Evolutionary conservation across 1,140 invertebrate genomes (phyloP).

Genomic region (Globodera ellingtonae): DNA sequence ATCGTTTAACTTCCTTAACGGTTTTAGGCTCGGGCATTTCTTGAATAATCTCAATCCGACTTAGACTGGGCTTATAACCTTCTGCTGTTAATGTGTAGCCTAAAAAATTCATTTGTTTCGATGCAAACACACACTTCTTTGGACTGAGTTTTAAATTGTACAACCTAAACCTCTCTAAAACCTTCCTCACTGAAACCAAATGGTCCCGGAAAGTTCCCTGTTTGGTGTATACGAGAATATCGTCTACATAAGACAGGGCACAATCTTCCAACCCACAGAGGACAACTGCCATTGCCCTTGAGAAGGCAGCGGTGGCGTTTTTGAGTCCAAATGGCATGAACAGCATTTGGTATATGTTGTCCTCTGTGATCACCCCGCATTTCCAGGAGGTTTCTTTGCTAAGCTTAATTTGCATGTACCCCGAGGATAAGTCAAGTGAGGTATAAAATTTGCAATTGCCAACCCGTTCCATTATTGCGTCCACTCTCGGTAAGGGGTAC

Average conservation of each 20-base stretch:
- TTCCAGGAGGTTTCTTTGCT: conserved; percentile 5
- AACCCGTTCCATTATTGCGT: conserved; percentile 58
- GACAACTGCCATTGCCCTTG: conserved; percentile 8
- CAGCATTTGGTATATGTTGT: conserved; percentile 9
- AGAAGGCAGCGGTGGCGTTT: conserved; percentile 2
- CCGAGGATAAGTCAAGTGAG: background rate
- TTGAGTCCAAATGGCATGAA: background rate
- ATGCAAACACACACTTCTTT: conserved; percentile 10
- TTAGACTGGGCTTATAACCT: conserved; percentile 2
- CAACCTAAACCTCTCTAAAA: background rate
- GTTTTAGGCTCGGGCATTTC: background rate
- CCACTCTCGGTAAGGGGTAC: conserved; percentile 69
- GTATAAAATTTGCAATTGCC: conserved; percentile 11
- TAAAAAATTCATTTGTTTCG: background rate
- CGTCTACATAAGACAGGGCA: conserved; percentile 3
- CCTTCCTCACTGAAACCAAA: background rate
- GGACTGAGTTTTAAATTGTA: conserved; percentile 5
- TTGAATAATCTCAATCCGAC: conserved; percentile 9
- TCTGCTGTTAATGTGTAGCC: background rate
- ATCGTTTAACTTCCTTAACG: background rate
- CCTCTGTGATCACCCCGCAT: conserved; percentile 11
- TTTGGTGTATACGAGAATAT: background rate
- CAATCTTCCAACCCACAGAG: conserved; percentile 3
- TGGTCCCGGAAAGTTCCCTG: background rate
- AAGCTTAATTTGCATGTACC: conserved; percentile 15